phyloP scores from a whole-genome alignment of 2,888 invertebrate genomes.

The Strigamia transsilvanica region DNA sequence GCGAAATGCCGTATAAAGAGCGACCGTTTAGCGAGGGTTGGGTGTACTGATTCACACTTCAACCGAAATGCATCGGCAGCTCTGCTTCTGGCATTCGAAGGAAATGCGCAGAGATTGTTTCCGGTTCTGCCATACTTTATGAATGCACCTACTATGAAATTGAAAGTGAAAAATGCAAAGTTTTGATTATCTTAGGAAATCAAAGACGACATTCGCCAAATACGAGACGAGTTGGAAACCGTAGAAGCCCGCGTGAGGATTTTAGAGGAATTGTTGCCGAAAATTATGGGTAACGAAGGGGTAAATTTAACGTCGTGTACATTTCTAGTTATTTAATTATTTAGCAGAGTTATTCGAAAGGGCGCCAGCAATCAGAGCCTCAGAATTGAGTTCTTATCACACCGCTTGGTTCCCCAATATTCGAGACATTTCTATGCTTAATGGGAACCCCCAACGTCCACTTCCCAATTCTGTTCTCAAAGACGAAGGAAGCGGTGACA shows the following conservation, averaged over 20 bases:
- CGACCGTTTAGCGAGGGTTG: no score
- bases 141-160: background rate
- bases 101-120: no score
- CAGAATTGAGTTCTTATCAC: background rate
- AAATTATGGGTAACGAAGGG: background rate
- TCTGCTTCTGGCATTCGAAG: no score
- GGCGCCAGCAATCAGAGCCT: background rate
- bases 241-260: background rate
- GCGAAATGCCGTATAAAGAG: no score
- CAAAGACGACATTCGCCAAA: slow-evolving; percentile 6
- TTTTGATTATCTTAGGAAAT: background rate
- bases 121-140: no score
- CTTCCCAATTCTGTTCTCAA: background rate
- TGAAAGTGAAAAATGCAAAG: background rate
- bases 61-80: no score
- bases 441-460: background rate
- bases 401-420: background rate
- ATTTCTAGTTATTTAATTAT: background rate
- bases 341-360: background rate
- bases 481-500: background rate
- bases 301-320: background rate
- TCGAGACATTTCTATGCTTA: background rate
- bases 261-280: background rate
- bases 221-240: background rate
- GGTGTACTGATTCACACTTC: no score